A percentile compares a stretch with the other conserved stretches of the same genome.
These are phyloP conservation scores for Potamilus streckersoni DNA, from an alignment of 1,140 invertebrate species.

Conservation along the genomic window DNA sequence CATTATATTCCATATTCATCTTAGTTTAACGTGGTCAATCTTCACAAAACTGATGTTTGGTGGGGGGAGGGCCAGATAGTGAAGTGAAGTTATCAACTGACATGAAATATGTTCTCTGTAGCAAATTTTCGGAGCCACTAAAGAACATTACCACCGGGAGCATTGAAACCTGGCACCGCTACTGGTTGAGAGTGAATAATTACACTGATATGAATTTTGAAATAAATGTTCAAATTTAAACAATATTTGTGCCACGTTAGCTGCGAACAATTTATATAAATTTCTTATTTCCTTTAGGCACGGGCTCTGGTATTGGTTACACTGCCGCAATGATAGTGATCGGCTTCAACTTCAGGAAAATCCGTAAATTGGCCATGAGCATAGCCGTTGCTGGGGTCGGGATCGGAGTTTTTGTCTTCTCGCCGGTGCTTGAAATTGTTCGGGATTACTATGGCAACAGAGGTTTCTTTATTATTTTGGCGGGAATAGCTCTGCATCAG, in stretches of 20 bases:
- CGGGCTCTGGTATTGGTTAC: constrained; percentile 29
- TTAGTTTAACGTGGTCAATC: too few species aligned
- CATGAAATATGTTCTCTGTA: too few species aligned
- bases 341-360: constrained; percentile 30
- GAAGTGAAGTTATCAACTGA: too few species aligned
- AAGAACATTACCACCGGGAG: neutral
- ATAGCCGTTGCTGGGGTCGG: constrained; percentile 30
- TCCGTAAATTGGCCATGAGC: constrained; percentile 19
- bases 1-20: too few species aligned
- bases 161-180: neutral
- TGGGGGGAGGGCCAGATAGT: too few species aligned
- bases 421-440: constrained; percentile 16
- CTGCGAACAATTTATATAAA: neutral
- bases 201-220: neutral
- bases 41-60: too few species aligned
- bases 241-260: neutral
- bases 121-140: neutral
- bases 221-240: neutral
- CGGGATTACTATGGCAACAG: constrained; percentile 29
- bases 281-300: constrained; percentile 12
- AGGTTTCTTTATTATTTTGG: constrained; percentile 28
- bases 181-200: neutral
- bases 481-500: constrained; percentile 27
- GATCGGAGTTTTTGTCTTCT: constrained; percentile 21
- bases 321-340: constrained; percentile 30